Evolutionary conservation across 2,113 vertebrate genomes (phyloP).

Genomic region (Alaudala cheleensis): DNA sequence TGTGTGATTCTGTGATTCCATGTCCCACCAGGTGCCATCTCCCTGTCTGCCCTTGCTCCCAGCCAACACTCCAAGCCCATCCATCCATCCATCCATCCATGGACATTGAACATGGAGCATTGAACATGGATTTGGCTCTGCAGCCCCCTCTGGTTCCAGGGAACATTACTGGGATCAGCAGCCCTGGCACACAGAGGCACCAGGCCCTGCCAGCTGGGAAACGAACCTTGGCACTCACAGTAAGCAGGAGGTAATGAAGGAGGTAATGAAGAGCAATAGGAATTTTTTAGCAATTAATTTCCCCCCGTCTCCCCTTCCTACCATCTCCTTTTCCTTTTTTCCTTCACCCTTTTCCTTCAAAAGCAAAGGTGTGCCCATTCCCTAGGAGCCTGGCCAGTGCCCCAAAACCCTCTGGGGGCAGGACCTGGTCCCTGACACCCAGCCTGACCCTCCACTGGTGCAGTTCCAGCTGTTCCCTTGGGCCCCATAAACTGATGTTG

Average conservation of each 20-base stretch:
- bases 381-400: background rate
- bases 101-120: too few relatives aligned
- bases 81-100: too few relatives aligned
- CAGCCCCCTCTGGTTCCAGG: background rate
- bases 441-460: background rate
- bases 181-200: conserved; percentile 18
- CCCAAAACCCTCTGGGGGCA: background rate
- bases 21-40: background rate
- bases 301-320: background rate
- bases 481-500: background rate
- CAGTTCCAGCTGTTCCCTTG: rapidly evolving
- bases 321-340: background rate
- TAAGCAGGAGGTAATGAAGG: conserved; percentile 49
- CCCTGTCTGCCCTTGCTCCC: background rate
- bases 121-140: background rate
- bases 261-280: conserved; percentile 46
- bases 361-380: background rate
- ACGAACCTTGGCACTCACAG: conserved; percentile 45
- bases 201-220: conserved; percentile 28
- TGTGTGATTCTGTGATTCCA: background rate
- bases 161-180: conserved; percentile 11
- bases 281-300: conserved; percentile 20
- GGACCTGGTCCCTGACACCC: background rate
- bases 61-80: background rate
- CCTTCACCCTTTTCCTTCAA: background rate